Conservation (phyloP, 35 echinoderm and acorn worm genomes). For the Apostichopus californicus region DNA sequence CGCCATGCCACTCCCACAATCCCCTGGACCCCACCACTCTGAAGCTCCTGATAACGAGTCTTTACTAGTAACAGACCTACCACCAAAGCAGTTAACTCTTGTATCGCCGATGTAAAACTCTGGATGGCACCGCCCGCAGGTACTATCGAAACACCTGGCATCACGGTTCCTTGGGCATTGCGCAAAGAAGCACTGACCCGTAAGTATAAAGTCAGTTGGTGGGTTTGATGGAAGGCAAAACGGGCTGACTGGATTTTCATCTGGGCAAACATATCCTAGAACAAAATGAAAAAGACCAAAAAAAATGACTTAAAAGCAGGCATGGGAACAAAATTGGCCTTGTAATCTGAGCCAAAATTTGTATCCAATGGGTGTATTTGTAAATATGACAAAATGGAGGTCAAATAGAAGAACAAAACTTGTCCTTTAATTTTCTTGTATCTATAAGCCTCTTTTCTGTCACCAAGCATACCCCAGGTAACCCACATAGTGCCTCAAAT, state of each 20-base stretch:
- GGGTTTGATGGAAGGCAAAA: neutral
- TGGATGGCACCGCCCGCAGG: neutral
- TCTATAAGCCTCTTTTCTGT: no score
- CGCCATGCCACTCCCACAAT: no score
- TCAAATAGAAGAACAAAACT: no score
- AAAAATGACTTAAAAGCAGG: no score
- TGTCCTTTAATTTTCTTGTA: no score
- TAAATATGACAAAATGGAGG: no score
- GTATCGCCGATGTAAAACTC: neutral
- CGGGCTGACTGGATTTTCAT: neutral
- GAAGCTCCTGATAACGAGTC: neutral
- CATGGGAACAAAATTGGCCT: no score
- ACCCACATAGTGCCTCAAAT: no score
- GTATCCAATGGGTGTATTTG: no score
- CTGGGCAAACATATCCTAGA: slow-evolving; percentile 6
- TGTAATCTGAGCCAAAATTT: no score
- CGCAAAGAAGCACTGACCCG: neutral
- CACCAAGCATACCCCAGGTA: no score
- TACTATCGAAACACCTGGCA: slow-evolving; percentile 1
- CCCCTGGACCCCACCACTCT: neutral
- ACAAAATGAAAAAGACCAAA: neutral
- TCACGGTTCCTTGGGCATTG: neutral
- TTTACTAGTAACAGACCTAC: neutral
- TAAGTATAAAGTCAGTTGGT: neutral
- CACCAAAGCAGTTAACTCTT: slow-evolving; percentile 21